These are phyloP conservation scores for Prietella phreatophila DNA, from an alignment of 2,113 vertebrate genomes.

Conservation along the genomic window DNA sequence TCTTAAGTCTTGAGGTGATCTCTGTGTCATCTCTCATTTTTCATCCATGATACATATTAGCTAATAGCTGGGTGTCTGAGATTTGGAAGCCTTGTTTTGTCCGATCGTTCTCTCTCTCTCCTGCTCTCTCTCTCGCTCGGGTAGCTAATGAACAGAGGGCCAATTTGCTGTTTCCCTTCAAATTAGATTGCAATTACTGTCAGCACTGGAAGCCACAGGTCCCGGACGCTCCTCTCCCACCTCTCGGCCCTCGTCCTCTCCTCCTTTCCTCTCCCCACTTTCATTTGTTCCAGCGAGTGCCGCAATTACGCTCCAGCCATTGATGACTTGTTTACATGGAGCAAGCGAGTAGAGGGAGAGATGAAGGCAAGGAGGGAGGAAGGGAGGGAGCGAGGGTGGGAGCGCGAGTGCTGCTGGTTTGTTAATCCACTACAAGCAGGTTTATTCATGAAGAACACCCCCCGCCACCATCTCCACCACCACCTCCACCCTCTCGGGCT, in stretches of 20 bases:
- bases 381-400: neutral
- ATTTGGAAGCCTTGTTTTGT: neutral
- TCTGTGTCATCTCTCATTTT: neutral
- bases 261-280: conserved; percentile 27
- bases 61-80: neutral
- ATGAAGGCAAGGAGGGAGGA: neutral
- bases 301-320: conserved; percentile 56
- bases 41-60: conserved; percentile 1
- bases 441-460: conserved; percentile 47
- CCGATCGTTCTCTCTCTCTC: conserved; percentile 29
- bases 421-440: conserved; percentile 53
- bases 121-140: conserved; percentile 47
- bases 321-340: conserved; percentile 66
- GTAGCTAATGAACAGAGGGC: conserved; percentile 71
- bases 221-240: conserved; percentile 31
- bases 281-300: conserved; percentile 64
- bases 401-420: conserved; percentile 19
- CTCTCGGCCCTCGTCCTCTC: neutral
- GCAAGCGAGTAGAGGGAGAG: conserved; percentile 6
- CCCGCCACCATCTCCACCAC: neutral
- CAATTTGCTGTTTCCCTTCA: conserved; percentile 72
- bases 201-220: conserved; percentile 55
- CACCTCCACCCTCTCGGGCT: too few species aligned
- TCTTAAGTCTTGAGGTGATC: neutral
- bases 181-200: conserved; percentile 69